These are phyloP conservation scores for Brachyptera risi DNA, from an alignment of 2,888 invertebrate species.

Conservation along the genomic window DNA sequence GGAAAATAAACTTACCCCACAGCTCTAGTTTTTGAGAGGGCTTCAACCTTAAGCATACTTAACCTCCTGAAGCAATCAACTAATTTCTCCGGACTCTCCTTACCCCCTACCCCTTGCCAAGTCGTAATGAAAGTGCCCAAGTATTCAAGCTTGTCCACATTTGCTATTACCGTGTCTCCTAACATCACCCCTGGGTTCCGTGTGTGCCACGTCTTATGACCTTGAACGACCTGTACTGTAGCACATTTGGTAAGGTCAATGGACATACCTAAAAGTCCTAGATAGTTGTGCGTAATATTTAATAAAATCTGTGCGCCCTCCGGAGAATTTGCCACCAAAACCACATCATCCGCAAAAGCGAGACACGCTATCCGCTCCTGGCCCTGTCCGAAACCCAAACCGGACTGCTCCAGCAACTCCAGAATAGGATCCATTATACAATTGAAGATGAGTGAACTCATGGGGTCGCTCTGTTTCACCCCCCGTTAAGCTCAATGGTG, in stretches of 20 bases:
- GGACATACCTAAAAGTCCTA: background rate
- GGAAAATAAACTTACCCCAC: background rate
- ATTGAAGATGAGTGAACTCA: conserved; percentile 43
- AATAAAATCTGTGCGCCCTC: background rate
- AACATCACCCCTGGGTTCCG: too few relatives aligned
- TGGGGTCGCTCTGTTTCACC: conserved; percentile 45
- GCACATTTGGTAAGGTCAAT: background rate
- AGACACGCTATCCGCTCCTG: background rate
- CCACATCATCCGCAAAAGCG: background rate
- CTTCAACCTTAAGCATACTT: background rate
- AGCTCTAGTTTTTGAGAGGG: background rate
- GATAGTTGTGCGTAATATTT: background rate
- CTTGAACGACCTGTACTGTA: background rate
- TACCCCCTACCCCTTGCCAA: background rate
- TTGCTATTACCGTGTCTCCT: background rate
- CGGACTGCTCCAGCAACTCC: background rate
- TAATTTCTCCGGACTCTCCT: background rate
- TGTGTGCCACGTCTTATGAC: background rate
- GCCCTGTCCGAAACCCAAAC: background rate
- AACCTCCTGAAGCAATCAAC: background rate
- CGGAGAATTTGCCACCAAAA: background rate
- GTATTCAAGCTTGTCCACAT: background rate
- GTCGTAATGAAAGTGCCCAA: background rate
- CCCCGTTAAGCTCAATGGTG: background rate
- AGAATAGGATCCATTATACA: conserved; percentile 31